A percentile compares a stretch with the other conserved stretches of the same genome.
These are phyloP conservation scores for Macrobrachium nipponense DNA, from an alignment of 1,140 invertebrate genomes.

Conservation along the genomic window DNA sequence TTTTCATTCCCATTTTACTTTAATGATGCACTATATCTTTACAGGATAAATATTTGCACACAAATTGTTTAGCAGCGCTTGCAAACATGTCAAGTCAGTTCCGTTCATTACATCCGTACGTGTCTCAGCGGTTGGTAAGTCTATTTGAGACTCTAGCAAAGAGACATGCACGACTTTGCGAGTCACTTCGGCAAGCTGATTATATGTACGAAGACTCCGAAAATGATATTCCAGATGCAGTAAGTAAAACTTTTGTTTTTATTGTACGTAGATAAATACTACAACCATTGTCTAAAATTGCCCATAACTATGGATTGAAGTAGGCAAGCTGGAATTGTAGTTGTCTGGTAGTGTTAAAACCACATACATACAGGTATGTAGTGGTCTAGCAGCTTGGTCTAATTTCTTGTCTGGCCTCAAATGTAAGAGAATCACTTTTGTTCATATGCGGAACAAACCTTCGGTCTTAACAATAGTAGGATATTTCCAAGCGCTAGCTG, in stretches of 20 bases:
- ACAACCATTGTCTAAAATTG: no score
- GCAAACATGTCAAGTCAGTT: conserved; percentile 99
- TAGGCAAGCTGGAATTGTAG: background rate
- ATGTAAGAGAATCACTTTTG: no score
- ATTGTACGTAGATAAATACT: no score
- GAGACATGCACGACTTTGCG: conserved; percentile 75
- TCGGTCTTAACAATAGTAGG: no score
- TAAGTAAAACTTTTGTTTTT: conserved; percentile 19
- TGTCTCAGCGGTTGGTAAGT: conserved; percentile 91
- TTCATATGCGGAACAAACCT: no score
- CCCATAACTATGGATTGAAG: background rate
- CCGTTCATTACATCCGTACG: conserved; percentile 92
- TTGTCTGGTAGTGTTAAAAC: background rate
- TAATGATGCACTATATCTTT: conserved; percentile 33
- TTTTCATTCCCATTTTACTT: conserved; percentile 45
- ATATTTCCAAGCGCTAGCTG: no score
- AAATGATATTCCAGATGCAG: conserved; percentile 63
- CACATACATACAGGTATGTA: no score
- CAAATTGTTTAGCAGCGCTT: conserved; percentile 95
- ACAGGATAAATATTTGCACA: conserved; percentile 94
- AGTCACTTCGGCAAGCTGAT: conserved; percentile 59
- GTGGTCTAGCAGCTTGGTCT: background rate
- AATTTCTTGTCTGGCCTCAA: no score
- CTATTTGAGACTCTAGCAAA: conserved; percentile 90
- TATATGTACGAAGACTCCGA: conserved; percentile 66